Percentiles rank a stretch among this genome's conserved stretches.
Evolutionary conservation across 2,888 invertebrate species (phyloP).

Genomic region (Orthosia cruda): DNA sequence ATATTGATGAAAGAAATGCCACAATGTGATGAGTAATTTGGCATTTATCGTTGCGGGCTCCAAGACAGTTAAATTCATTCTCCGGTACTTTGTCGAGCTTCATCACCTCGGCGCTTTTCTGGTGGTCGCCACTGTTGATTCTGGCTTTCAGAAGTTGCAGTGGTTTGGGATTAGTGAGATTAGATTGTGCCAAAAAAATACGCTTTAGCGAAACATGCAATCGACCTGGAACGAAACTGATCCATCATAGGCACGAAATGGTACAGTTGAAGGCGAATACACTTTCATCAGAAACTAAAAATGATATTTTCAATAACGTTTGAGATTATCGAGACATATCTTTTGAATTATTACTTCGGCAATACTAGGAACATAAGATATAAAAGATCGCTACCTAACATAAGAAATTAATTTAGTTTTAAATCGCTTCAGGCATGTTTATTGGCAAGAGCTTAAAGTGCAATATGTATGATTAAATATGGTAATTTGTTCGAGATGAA

Average conservation of each 20-base stretch:
- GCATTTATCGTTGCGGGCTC: too few species aligned
- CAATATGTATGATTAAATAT: conserved; percentile 59
- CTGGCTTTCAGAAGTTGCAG: too few species aligned
- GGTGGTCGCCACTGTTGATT: too few species aligned
- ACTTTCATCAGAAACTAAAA: conserved; percentile 69
- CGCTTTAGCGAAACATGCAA: conserved; percentile 17
- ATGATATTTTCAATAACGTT: conserved; percentile 71
- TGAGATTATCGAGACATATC: conserved; percentile 70
- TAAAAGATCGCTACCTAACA: conserved; percentile 39
- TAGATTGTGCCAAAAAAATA: too few species aligned
- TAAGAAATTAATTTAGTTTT: conserved; percentile 48
- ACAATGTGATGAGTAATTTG: conserved; percentile 11
- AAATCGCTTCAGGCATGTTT: conserved; percentile 47
- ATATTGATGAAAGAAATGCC: conserved; percentile 25
- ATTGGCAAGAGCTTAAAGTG: conserved; percentile 41
- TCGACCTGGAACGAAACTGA: conserved; percentile 11
- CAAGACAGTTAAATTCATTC: too few species aligned
- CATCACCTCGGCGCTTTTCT: too few species aligned
- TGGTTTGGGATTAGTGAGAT: too few species aligned
- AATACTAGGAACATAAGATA: conserved; percentile 70
- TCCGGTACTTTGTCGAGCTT: too few species aligned
- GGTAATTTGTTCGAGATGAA: conserved; percentile 63
- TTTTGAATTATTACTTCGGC: conserved; percentile 66
- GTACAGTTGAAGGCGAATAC: conserved; percentile 73
- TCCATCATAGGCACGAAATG: conserved; percentile 30